These are phyloP conservation scores for Lepidocyrtinus sp. DNA, from an alignment of 2,888 invertebrate species.

Conservation along the genomic window DNA sequence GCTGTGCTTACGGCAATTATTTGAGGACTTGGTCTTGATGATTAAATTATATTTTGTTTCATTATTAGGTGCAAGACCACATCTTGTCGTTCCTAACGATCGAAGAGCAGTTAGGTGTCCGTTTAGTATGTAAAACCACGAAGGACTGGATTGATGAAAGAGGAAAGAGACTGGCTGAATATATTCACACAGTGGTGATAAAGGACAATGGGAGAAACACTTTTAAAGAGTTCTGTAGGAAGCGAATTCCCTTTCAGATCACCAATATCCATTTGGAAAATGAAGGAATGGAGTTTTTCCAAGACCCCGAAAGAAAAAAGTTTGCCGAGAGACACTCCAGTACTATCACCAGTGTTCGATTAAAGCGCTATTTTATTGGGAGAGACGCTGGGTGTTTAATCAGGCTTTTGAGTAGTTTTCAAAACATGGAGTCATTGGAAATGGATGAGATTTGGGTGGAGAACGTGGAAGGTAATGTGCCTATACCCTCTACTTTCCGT, in stretches of 20 bases:
- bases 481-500: constrained; percentile 5
- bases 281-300: constrained; percentile 19
- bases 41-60: constrained; percentile 9
- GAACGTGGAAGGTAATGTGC: constrained; percentile 2
- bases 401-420: constrained; percentile 10
- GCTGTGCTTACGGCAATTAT: background rate
- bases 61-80: constrained; percentile 27
- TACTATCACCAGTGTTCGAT: background rate
- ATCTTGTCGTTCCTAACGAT: constrained; percentile 31
- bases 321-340: constrained; percentile 19
- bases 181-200: constrained; percentile 24
- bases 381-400: background rate
- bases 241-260: background rate
- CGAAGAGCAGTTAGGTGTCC: constrained; percentile 10
- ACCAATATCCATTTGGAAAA: constrained; percentile 19
- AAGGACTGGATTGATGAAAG: constrained; percentile 36
- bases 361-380: constrained; percentile 29
- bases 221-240: background rate
- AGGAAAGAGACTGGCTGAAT: constrained; percentile 13
- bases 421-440: constrained; percentile 26
- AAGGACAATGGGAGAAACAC: background rate
- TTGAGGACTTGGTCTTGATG: background rate
- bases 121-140: constrained; percentile 24
- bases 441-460: constrained; percentile 37
- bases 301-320: background rate